Evolutionary conservation across 2,797 vertebrate species (phyloP).

Genomic region (Carapus acus): DNA sequence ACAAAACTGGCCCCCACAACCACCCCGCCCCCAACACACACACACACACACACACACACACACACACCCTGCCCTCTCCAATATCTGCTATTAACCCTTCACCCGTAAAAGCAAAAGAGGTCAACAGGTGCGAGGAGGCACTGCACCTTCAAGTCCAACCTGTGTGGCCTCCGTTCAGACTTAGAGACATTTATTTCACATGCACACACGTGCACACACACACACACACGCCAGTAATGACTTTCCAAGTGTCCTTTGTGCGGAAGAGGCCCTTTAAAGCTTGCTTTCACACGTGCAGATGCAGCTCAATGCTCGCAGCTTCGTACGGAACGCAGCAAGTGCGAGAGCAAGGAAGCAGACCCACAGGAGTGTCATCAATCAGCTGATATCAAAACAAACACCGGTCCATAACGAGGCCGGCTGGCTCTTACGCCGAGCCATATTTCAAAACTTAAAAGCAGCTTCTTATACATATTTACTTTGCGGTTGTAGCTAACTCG

Average conservation of each 20-base stretch:
- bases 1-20: constrained; percentile 12
- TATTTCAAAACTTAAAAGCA: constrained; percentile 30
- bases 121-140: constrained; percentile 38
- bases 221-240: background rate
- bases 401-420: constrained; percentile 2
- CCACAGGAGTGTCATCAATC: constrained; percentile 15
- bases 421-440: constrained; percentile 20
- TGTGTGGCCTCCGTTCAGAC: background rate
- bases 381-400: constrained; percentile 33
- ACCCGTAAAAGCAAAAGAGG: constrained; percentile 32
- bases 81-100: constrained; percentile 16
- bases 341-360: background rate
- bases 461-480: constrained; percentile 40
- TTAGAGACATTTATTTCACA: constrained; percentile 15
- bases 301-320: too few species aligned
- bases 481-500: constrained; percentile 27
- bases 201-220: too few species aligned
- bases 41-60: too few species aligned
- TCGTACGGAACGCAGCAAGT: too few species aligned
- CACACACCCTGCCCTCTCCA: too few species aligned
- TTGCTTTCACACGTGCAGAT: background rate
- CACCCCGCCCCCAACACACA: background rate
- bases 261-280: background rate
- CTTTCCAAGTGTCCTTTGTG: constrained; percentile 11
- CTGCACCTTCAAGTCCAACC: constrained; percentile 20